These are phyloP conservation scores for Macrosiphum euphorbiae DNA, from an alignment of 2,888 invertebrate species.

Conservation along the genomic window DNA sequence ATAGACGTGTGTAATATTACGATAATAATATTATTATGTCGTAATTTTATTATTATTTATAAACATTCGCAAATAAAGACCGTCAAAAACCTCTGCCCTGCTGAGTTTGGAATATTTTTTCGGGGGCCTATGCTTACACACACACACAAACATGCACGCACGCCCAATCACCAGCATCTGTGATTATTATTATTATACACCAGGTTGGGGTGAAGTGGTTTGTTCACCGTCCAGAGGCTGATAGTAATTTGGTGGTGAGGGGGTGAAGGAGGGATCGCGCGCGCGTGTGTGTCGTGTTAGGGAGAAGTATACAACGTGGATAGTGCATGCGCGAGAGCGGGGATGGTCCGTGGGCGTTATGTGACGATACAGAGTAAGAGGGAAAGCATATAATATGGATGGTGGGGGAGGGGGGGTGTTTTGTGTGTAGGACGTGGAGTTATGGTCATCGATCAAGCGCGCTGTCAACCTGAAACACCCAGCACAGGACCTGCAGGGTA, in stretches of 20 bases:
- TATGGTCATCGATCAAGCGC: conserved; percentile 63
- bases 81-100: not conserved
- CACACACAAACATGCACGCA: not conserved
- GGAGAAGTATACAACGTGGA: not conserved
- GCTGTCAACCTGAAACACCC: conserved; percentile 65
- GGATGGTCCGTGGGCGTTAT: conserved; percentile 22
- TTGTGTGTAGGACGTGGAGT: conserved; percentile 43
- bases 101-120: not conserved
- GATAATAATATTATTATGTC: not conserved
- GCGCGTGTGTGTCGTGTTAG: not conserved
- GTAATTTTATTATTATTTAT: not conserved
- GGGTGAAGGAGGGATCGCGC: not conserved
- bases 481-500: conserved; percentile 46
- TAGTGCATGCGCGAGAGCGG: not conserved
- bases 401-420: not conserved
- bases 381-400: conserved; percentile 7
- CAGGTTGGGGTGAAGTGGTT: conserved; percentile 23
- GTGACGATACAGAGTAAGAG: not conserved
- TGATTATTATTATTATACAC: conserved; percentile 18
- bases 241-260: not conserved
- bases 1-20: not conserved
- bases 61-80: not conserved
- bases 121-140: not conserved
- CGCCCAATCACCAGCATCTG: conserved; percentile 1
- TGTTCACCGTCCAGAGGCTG: conserved; percentile 17